phyloP scores from a whole-genome alignment of 2,113 vertebrate species.

The Zosterops borbonicus region DNA sequence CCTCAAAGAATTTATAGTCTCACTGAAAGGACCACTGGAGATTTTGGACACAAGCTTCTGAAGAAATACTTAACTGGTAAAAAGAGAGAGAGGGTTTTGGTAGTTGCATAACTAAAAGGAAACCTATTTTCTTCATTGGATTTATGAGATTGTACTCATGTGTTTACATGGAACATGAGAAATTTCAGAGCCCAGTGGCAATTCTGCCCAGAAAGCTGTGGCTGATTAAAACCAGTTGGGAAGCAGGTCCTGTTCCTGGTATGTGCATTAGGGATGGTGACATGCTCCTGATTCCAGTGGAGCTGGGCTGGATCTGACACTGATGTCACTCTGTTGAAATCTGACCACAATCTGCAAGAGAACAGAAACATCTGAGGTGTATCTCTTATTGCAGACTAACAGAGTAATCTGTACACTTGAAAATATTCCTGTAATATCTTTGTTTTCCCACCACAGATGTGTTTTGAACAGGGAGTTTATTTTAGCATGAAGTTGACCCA shows the following conservation, averaged over 20 bases:
- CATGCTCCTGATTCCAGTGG: neutral
- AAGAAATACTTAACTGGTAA: neutral
- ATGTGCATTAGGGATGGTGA: neutral
- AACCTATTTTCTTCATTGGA: neutral
- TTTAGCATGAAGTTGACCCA: neutral
- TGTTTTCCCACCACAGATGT: neutral
- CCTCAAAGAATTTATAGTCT: conserved; percentile 5
- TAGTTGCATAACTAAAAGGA: neutral
- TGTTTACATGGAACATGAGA: neutral
- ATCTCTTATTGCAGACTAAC: neutral
- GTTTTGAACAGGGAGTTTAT: neutral
- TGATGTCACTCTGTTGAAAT: neutral
- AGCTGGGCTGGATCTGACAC: neutral
- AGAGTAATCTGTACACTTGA: neutral
- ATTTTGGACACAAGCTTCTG: conserved; percentile 13
- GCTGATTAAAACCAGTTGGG: neutral
- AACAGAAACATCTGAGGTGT: neutral
- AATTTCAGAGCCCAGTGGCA: neutral
- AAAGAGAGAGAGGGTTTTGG: neutral
- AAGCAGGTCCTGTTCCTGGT: neutral
- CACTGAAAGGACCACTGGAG: neutral
- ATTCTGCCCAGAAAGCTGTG: neutral
- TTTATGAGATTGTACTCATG: neutral
- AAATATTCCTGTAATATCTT: neutral
- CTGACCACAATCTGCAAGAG: neutral